Conservation (phyloP, 1,140 invertebrate species). For the Leptinotarsa defecta region DNA sequence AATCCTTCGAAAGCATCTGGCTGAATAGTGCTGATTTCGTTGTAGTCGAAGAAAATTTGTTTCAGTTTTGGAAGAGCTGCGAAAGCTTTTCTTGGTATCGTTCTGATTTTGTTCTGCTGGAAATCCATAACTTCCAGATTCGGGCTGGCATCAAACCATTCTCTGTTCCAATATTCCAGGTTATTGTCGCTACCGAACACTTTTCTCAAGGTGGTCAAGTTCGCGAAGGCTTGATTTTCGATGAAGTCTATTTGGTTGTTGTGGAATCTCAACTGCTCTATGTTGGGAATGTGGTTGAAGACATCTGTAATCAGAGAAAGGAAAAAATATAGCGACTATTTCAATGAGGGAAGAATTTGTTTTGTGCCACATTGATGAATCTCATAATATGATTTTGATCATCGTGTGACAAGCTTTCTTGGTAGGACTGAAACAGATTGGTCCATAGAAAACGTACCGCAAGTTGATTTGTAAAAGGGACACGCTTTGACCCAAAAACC, state of each 20-base stretch:
- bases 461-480: too few relatives aligned
- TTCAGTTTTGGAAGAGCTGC: constrained; percentile 25
- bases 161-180: constrained; percentile 35
- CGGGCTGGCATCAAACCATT: constrained; percentile 38
- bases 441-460: too few relatives aligned
- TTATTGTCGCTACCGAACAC: constrained; percentile 29
- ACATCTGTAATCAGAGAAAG: not conserved
- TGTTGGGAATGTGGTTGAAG: not conserved
- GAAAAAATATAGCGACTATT: too few relatives aligned
- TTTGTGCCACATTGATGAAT: too few relatives aligned
- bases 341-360: too few relatives aligned
- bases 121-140: constrained; percentile 36
- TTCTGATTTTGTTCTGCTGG: constrained; percentile 32
- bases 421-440: too few relatives aligned
- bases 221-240: constrained; percentile 33
- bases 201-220: constrained; percentile 28
- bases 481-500: too few relatives aligned
- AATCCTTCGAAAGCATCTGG: constrained; percentile 33
- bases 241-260: constrained; percentile 34
- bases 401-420: too few relatives aligned
- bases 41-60: constrained; percentile 32
- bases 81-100: constrained; percentile 36
- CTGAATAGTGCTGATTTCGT: constrained; percentile 34
- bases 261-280: constrained; percentile 30
- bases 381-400: too few relatives aligned